Evolutionary conservation across 2,888 invertebrate genomes (phyloP).

Genomic region (Lithophane semibrunnea): DNA sequence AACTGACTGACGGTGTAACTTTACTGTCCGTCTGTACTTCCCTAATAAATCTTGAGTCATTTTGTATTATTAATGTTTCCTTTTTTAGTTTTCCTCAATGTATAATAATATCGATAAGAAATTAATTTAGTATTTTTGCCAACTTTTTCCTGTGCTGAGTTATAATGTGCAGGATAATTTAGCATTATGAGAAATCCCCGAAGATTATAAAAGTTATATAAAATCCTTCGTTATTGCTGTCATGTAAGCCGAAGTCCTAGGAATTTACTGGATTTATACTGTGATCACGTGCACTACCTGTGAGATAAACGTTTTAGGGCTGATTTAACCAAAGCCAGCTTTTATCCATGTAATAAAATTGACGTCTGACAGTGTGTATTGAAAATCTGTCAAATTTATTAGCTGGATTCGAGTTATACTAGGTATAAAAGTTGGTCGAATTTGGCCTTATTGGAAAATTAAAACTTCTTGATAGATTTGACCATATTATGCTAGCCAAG

Average conservation of each 20-base stretch:
- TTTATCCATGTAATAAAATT: no score
- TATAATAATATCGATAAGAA: constrained; percentile 1
- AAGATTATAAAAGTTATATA: background rate
- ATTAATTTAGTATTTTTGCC: constrained; percentile 8
- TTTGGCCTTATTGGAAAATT: no score
- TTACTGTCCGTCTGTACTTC: background rate
- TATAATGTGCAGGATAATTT: constrained; percentile 18
- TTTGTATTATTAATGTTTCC: constrained; percentile 2
- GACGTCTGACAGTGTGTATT: no score
- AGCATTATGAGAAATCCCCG: constrained; percentile 16
- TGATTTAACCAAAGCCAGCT: no score
- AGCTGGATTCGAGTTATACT: no score
- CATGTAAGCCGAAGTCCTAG: constrained; percentile 1
- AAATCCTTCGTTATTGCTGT: background rate
- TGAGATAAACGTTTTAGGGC: background rate
- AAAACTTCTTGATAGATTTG: no score
- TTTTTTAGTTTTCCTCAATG: constrained; percentile 30
- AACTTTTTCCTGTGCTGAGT: constrained; percentile 11
- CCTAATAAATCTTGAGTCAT: constrained; percentile 30
- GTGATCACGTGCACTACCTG: background rate
- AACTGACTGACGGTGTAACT: background rate
- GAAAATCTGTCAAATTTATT: no score
- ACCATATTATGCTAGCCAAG: background rate
- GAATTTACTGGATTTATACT: constrained; percentile 7
- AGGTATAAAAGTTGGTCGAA: no score